Percentiles rank a stretch among this genome's conserved stretches.
phyloP scores from a whole-genome alignment of 2,797 vertebrate species.

The Erithacus rubecula region DNA sequence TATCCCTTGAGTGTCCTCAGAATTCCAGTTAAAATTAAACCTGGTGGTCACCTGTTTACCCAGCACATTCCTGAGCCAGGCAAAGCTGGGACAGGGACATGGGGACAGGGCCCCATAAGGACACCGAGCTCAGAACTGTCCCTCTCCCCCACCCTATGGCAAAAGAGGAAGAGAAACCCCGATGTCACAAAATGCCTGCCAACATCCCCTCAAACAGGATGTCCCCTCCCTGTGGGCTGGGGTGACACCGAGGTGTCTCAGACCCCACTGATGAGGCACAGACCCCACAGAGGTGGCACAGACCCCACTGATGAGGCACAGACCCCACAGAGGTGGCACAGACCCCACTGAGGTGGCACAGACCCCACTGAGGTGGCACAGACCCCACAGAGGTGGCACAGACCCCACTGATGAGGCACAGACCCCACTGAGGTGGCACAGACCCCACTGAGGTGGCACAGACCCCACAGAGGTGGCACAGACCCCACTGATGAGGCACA shows the following conservation, averaged over 20 bases:
- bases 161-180: constrained; percentile 28
- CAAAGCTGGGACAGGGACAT: background rate
- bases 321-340: too few species aligned
- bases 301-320: too few species aligned
- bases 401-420: too few species aligned
- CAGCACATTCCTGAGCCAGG: background rate
- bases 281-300: too few species aligned
- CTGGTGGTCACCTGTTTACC: background rate
- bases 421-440: too few species aligned
- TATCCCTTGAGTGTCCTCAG: background rate
- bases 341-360: too few species aligned
- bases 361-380: too few species aligned
- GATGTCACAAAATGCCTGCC: background rate
- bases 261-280: background rate
- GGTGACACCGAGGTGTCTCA: background rate
- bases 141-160: background rate
- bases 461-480: too few species aligned
- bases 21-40: background rate
- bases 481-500: too few species aligned
- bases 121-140: rapidly evolving
- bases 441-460: too few species aligned
- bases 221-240: background rate
- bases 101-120: background rate
- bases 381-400: too few species aligned
- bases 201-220: background rate